Evolutionary conservation across 2,797 vertebrate genomes (phyloP).

Genomic region (Myiotriccus ornatus): DNA sequence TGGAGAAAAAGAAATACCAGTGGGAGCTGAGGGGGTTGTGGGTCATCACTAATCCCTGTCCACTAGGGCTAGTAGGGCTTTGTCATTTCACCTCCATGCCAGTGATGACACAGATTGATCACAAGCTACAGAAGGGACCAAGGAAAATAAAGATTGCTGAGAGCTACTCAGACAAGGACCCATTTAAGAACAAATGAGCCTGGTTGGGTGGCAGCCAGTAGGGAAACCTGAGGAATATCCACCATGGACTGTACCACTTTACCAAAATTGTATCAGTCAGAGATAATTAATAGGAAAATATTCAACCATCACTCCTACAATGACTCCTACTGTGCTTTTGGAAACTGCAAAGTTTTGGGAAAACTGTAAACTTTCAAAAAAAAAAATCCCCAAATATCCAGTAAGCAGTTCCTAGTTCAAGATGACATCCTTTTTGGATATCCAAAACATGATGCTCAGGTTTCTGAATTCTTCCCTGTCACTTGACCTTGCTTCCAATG

Average conservation of each 20-base stretch:
- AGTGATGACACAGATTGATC: background rate
- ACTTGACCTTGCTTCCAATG: background rate
- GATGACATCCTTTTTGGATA: background rate
- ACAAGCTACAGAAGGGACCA: background rate
- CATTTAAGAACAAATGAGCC: background rate
- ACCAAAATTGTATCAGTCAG: background rate
- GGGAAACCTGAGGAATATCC: background rate
- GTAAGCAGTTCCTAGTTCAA: background rate
- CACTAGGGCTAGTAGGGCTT: background rate
- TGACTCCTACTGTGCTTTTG: background rate
- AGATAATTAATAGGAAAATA: background rate
- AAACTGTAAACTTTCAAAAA: background rate
- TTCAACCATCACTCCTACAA: background rate
- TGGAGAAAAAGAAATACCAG: background rate
- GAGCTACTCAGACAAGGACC: background rate
- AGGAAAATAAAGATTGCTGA: background rate
- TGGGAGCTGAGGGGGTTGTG: background rate
- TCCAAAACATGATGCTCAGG: rapidly evolving
- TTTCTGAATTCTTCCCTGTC: background rate
- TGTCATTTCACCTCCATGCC: background rate
- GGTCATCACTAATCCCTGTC: background rate
- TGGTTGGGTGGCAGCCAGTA: background rate
- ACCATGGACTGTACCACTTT: background rate
- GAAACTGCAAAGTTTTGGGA: background rate
- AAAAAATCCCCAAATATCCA: background rate